phyloP scores from a whole-genome alignment of 2,888 invertebrate species.

The Lacanobia wlatinum region DNA sequence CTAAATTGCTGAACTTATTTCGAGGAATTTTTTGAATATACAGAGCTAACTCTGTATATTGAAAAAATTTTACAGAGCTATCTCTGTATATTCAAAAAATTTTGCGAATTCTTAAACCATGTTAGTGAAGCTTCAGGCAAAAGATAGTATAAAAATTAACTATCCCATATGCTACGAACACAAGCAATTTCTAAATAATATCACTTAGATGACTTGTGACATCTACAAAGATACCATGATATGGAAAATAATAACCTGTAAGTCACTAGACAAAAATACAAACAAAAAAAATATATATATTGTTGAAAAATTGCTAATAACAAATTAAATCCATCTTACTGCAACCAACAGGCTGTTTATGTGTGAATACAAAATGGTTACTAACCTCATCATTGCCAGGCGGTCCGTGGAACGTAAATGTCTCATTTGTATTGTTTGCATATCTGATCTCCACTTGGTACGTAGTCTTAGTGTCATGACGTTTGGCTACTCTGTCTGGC shows the following conservation, averaged over 20 bases:
- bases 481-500: slow-evolving; percentile 95
- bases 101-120: too few relatives aligned
- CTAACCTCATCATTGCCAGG: slow-evolving; percentile 96
- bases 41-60: too few relatives aligned
- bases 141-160: too few relatives aligned
- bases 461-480: slow-evolving; percentile 97
- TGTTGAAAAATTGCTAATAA: too few relatives aligned
- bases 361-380: slow-evolving; percentile 37
- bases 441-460: slow-evolving; percentile 98
- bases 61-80: too few relatives aligned
- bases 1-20: too few relatives aligned
- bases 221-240: background rate
- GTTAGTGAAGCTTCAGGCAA: background rate
- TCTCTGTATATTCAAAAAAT: too few relatives aligned
- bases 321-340: background rate
- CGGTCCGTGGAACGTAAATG: slow-evolving; percentile 98
- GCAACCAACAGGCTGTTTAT: background rate
- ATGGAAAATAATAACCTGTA: background rate
- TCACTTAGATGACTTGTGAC: too few relatives aligned
- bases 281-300: too few relatives aligned
- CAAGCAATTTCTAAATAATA: background rate
- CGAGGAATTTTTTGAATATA: too few relatives aligned
- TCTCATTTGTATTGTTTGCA: slow-evolving; percentile 98
- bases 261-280: background rate
- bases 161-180: too few relatives aligned